Base-by-base conservation (phyloP, 2,888 invertebrate species). In the Coenonympha glycerion region DNA sequence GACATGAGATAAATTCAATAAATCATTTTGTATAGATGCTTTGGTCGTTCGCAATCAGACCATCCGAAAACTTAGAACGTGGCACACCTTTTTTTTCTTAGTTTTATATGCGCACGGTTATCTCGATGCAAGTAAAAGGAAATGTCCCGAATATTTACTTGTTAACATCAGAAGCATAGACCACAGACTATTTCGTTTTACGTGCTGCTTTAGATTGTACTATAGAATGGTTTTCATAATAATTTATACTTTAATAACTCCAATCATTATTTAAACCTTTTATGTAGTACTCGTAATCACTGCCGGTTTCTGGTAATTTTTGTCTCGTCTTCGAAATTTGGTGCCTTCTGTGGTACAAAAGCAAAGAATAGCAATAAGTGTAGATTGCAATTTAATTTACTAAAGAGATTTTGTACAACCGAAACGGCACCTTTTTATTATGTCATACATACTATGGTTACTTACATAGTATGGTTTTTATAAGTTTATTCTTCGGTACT, bases 131-230 rank as follows among this genome's bases (percentile, higher is more conserved):
- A 54, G 50, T 54, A 54, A 54, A 50, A 54, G 28, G 47, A 50
- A 50, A 47, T 53, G 15, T 6, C 3, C 47, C n/a, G n/a, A n/a
- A n/a, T n/a, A n/a, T 37, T 37, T 6, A 15, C 19, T 11, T 5
- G 3, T 33, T 16, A 11, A 15, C 22, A 8, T 16, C 22, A 19
- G n/a, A 18, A 18, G 28, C 45, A 49, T n/a, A n/a, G n/a, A n/a
- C n/a, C 45, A 49, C n/a, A n/a, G n/a, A n/a, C n/a, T n/a, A n/a
- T 55, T 55, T 52, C 52, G 48, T 49, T 52, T 55, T 49, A 55
- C 45, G 16, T 49, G 36, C 52, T 22, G 55, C 50, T 50, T 52
- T 24, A 33, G 44, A 42, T 53, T 44, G 47, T 54, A 44, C 19
- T 40, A 50, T 44, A 50, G 37, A 33, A 18, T 41, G 18, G 9